Base-by-base conservation (phyloP, 2,888 invertebrate genomes). In the Drosophila koepferae region DNA sequence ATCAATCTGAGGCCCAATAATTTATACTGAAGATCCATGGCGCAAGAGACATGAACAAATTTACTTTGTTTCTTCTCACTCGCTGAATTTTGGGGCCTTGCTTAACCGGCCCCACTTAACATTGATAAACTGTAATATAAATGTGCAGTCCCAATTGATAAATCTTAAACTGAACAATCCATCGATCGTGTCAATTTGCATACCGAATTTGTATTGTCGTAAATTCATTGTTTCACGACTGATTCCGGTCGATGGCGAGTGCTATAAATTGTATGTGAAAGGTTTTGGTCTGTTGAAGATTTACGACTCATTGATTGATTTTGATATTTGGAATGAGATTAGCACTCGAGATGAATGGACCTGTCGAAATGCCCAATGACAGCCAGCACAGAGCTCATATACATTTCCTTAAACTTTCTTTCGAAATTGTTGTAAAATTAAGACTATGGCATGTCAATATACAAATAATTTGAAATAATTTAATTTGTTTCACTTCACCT, bases 201-300 rank as follows among this genome's bases (percentile, higher is more conserved):
- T 77, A 55, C 48, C 53, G 44, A 53, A 44, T 53, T 46, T 12
- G 18, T 44, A 44, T 8, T 44, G 68, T 68, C 51, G 51, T 68
- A 53, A 64, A 77, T 74, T 63, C 56, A 74, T 74, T 77, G 60
- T 43, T 59, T 48, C 34, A 16, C 38, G 23, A 31, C 16, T 44
- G 62, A 68, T 76, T 64, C 62, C 51, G 61, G 54, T 54, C 38
- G 34, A 59, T 18, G n/a, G 20, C 56, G 54, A 51, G 31, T 56
- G 72, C 48, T 34, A 63, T 63, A 76, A 72, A 64, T 77, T 49
- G 2, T 51, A 43, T 55, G 55, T 48, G 77, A 73, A 77, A 65
- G 68, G 61, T 43, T 48, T 49, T 31, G 3, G 14, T 46, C 16
- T 16, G n/a, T 34, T 14, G 0, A 20, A 46, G 59, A 77, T 69